Percentiles rank a stretch among this genome's conserved stretches.
These are phyloP conservation scores for Hippocampus zosterae DNA, from an alignment of 2,113 vertebrate genomes.

Conservation along the genomic window DNA sequence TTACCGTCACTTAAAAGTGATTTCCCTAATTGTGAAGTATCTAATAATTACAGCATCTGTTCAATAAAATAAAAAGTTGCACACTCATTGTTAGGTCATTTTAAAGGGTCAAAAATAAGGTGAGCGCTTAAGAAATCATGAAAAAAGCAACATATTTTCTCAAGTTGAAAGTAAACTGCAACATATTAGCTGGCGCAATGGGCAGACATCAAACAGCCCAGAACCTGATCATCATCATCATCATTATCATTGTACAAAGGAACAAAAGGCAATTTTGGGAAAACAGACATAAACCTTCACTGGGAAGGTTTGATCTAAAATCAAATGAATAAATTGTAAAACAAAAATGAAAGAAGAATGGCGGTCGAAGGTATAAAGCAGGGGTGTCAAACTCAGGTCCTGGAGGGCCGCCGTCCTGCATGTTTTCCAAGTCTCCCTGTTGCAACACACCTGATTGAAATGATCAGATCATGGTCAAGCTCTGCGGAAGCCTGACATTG, in stretches of 20 bases:
- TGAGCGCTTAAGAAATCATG: not conserved
- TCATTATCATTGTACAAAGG: conserved; percentile 27
- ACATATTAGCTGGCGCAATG: conserved; percentile 4
- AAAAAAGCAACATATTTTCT: not conserved
- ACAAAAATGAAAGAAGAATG: conserved; percentile 28
- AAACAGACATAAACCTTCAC: conserved; percentile 24
- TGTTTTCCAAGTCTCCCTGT: too few relatives aligned
- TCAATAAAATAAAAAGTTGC: conserved; percentile 15
- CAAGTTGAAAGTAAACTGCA: conserved; percentile 2
- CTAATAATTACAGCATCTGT: not conserved
- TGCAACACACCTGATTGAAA: too few relatives aligned
- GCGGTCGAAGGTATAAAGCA: conserved; percentile 32
- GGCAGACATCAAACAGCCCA: conserved; percentile 4
- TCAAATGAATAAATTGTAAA: conserved; percentile 25
- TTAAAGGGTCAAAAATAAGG: conserved; percentile 3
- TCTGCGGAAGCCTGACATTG: too few relatives aligned
- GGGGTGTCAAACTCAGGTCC: too few relatives aligned
- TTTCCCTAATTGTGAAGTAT: not conserved
- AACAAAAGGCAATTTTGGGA: conserved; percentile 2
- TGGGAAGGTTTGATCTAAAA: conserved; percentile 33
- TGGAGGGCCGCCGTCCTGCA: too few relatives aligned
- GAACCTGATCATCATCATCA: conserved; percentile 17
- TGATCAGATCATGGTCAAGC: too few relatives aligned
- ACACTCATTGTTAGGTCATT: not conserved
- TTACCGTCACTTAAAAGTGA: not conserved